Conservation (phyloP, 2,113 vertebrate genomes). For the Tupaia tana region DNA sequence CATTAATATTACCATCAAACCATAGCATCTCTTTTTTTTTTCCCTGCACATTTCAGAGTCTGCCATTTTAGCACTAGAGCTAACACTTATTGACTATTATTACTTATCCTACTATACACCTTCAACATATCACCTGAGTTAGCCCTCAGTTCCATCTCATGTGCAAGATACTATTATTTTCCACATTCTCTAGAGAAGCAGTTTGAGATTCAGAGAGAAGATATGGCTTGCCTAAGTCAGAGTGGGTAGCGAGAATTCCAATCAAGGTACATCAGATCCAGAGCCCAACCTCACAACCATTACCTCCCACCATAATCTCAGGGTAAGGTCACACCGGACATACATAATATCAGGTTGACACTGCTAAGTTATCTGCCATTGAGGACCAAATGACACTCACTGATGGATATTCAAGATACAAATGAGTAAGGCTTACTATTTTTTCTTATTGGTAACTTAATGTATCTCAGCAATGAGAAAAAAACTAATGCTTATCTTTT, state of each 20-base stretch:
- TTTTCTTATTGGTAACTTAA: conserved; percentile 24
- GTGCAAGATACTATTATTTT: background rate
- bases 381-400: background rate
- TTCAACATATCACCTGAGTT: background rate
- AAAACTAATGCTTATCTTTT: background rate
- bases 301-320: background rate
- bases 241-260: background rate
- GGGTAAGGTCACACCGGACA: background rate
- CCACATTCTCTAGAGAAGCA: background rate
- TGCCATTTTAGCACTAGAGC: background rate
- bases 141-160: background rate
- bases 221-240: background rate
- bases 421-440: background rate
- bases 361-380: background rate
- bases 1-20: background rate
- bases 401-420: background rate
- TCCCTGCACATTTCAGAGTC: background rate
- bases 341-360: background rate
- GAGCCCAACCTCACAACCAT: background rate
- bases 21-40: background rate
- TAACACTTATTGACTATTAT: background rate
- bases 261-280: background rate
- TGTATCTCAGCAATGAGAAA: background rate
- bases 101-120: background rate
- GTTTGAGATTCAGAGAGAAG: background rate